Conservation (phyloP, 92 coral and sea anemone species). For the Bergia sp. region DNA sequence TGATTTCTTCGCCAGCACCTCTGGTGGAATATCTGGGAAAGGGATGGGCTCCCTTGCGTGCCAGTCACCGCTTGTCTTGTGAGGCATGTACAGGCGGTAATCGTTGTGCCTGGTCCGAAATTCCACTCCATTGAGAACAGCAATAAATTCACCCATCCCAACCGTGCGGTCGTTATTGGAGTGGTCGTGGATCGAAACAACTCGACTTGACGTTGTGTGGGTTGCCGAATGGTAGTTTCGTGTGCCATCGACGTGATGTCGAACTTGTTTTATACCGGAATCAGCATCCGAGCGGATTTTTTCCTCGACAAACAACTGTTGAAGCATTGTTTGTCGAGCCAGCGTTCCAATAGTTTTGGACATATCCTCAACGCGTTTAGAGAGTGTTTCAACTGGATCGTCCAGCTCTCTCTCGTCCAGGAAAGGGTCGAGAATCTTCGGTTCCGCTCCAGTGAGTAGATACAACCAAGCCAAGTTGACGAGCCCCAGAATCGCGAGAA, state of each 20-base stretch:
- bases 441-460: too few relatives aligned
- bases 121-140: slow-evolving; percentile 83
- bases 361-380: neutral
- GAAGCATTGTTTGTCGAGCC: slow-evolving; percentile 63
- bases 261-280: slow-evolving; percentile 74
- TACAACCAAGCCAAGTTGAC: too few relatives aligned
- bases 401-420: too few relatives aligned
- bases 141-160: slow-evolving; percentile 84
- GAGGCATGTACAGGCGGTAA: slow-evolving; percentile 82
- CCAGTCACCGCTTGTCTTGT: slow-evolving; percentile 47
- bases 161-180: slow-evolving; percentile 84
- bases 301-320: slow-evolving; percentile 71
- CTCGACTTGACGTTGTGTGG: slow-evolving; percentile 46
- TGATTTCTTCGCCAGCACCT: slow-evolving; percentile 56
- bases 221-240: slow-evolving; percentile 64
- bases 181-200: slow-evolving; percentile 81
- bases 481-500: too few relatives aligned
- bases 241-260: slow-evolving; percentile 49
- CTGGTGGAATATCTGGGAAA: slow-evolving; percentile 57
- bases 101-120: slow-evolving; percentile 93
- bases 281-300: slow-evolving; percentile 72
- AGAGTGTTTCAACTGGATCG: too few relatives aligned
- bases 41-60: too few relatives aligned
- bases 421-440: too few relatives aligned
- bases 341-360: neutral